Evolutionary conservation across 1,140 invertebrate genomes (phyloP).

Genomic region (Ylistrum balloti): DNA sequence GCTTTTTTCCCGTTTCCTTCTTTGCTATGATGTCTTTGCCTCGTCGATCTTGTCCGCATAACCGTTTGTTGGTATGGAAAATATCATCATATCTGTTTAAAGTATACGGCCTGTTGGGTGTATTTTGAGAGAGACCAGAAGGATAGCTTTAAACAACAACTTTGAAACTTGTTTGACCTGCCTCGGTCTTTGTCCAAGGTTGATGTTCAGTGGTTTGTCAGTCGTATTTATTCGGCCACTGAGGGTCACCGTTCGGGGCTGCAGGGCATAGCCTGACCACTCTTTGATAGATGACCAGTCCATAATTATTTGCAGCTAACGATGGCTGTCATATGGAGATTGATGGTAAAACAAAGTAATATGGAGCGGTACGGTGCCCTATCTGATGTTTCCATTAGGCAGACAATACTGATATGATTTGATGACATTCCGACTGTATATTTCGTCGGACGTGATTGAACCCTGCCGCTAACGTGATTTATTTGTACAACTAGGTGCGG

Average conservation of each 20-base stretch:
- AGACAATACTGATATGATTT: not conserved
- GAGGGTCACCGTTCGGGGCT: slow-evolving; percentile 10
- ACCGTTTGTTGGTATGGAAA: too few relatives aligned
- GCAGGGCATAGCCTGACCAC: not conserved
- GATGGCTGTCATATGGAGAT: slow-evolving; percentile 11
- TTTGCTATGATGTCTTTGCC: too few relatives aligned
- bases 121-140: too few relatives aligned
- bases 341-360: slow-evolving; percentile 40
- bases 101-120: not conserved
- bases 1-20: too few relatives aligned
- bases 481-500: not conserved
- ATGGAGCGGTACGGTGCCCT: not conserved
- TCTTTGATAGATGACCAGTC: slow-evolving; percentile 7
- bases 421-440: not conserved
- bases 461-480: not conserved
- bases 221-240: not conserved
- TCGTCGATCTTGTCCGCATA: too few relatives aligned
- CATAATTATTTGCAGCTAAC: slow-evolving; percentile 28
- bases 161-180: too few relatives aligned
- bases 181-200: not conserved
- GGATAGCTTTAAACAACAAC: too few relatives aligned
- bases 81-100: not conserved
- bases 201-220: not conserved
- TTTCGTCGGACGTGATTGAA: not conserved
- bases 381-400: slow-evolving; percentile 14